Evolutionary conservation across 1,140 invertebrate species (phyloP), one percentile per base, ranked within the genome.

Genomic region (Drosophila gunungcola): DNA sequence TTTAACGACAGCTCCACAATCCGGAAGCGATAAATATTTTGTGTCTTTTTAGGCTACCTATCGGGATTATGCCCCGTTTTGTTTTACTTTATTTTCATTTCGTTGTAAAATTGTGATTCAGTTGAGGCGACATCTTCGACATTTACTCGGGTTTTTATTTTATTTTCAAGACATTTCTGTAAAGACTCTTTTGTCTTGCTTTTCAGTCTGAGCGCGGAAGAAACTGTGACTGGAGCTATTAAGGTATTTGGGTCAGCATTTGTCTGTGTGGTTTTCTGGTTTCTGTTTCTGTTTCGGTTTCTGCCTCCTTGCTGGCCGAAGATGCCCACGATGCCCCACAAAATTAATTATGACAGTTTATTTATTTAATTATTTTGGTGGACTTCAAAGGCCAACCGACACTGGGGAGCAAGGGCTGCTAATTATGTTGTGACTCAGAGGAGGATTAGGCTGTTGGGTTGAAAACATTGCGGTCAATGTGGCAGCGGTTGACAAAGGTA

Each of bases 291-390:
- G 34, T 34, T 36, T 46, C 27, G 11, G 29, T 32, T 68, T 38
- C 38, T 41, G 56, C 12, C 29, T 55, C 51, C 57, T 62, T 62
- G 49, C 68, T 52, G 41, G 21, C 27, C 48, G 45, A 36, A 54
- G 63, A 67, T 42, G 64, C 36, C 51, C 63, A 73, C 78, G 79
- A 63, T 73, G 84, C 49, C 42, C 46, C 53, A 77, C 83, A 72
- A 67, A 89, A 88, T 88, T 88, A 88, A 88, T 88, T 88, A 89
- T 88, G 84, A 89, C 84, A 88, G 84, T 88, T 88, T 88, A 88
- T 88, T 89, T 89, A 88, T 89, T 84, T 88, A 88, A 89, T 88
- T 88, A 83, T 89, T 84, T 74, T 43, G 48, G 53, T 36, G n/a
- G 57, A 78, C 64, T 80, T 89, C 80, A 89, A 89, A 88, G 54